phyloP scores from a whole-genome alignment of 2,888 invertebrate genomes.

The Folsomia candida region DNA sequence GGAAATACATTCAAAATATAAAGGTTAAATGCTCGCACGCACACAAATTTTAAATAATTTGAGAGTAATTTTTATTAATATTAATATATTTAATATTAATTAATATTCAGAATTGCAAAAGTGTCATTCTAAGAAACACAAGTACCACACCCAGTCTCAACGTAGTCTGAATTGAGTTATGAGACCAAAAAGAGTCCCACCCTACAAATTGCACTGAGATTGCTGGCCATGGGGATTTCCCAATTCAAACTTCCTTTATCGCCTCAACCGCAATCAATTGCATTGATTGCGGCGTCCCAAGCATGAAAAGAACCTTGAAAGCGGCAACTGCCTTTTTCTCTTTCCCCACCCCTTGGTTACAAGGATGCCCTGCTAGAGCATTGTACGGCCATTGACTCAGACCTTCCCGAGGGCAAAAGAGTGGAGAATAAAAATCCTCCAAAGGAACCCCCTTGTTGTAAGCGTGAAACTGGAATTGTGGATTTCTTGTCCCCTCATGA shows the following conservation, averaged over 20 bases:
- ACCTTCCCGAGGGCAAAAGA: constrained; percentile 49
- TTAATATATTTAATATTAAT: not conserved
- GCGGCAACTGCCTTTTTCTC: constrained; percentile 45
- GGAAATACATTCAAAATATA: constrained; percentile 12
- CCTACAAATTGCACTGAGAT: constrained; percentile 49
- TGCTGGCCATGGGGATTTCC: constrained; percentile 49
- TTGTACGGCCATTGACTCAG: constrained; percentile 48
- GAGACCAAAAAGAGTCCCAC: constrained; percentile 29
- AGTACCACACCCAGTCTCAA: constrained; percentile 48
- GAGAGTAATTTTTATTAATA: too few species aligned
- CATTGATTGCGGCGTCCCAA: constrained; percentile 33
- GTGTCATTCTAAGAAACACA: constrained; percentile 16
- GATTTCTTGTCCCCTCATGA: constrained; percentile 31
- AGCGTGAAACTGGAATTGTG: constrained; percentile 49
- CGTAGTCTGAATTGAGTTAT: constrained; percentile 51
- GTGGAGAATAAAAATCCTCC: not conserved
- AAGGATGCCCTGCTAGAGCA: constrained; percentile 48
- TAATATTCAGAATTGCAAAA: constrained; percentile 1
- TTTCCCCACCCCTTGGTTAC: constrained; percentile 47
- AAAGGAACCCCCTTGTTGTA: constrained; percentile 46
- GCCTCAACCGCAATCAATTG: constrained; percentile 32
- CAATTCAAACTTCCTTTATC: constrained; percentile 41
- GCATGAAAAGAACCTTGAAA: constrained; percentile 37
- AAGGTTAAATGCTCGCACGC: too few species aligned
- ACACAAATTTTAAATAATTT: too few species aligned